phyloP scores from a whole-genome alignment of 2,113 vertebrate species.

The Heloderma charlesbogerti region DNA sequence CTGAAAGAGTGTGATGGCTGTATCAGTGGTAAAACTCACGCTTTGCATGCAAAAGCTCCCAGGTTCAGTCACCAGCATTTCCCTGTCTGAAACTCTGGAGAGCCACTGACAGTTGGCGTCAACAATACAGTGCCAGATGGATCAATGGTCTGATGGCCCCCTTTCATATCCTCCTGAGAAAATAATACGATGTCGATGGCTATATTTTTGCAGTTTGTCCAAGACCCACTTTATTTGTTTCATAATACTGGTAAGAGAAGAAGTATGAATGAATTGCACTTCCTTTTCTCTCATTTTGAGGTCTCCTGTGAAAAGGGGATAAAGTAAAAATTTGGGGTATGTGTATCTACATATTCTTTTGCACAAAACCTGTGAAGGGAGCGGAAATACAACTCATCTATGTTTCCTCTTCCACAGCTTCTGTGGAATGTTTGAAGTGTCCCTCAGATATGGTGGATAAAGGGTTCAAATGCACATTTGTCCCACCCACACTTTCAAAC shows the following conservation, averaged over 20 bases:
- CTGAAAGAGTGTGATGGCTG: not conserved
- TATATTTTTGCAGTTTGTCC: not conserved
- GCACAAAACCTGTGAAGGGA: not conserved
- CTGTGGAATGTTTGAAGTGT: not conserved
- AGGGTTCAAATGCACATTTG: not conserved
- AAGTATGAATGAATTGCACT: not conserved
- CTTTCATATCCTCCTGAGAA: not conserved
- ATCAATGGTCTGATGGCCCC: not conserved
- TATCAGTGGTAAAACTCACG: not conserved
- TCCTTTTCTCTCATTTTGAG: not conserved
- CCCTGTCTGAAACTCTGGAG: not conserved
- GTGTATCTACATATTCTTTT: not conserved
- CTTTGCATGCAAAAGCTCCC: not conserved
- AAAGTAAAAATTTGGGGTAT: not conserved
- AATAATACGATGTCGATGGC: not conserved
- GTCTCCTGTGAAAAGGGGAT: not conserved
- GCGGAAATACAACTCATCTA: not conserved
- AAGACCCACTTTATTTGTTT: not conserved
- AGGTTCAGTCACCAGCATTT: not conserved
- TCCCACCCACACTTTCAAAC: not conserved
- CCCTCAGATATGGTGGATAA: not conserved
- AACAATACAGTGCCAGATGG: not conserved
- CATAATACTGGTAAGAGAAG: not conserved
- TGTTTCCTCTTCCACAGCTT: not conserved
- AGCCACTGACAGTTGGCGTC: not conserved